These are phyloP conservation scores for Leptura quadrifasciata DNA, from an alignment of 2,888 invertebrate species.

Conservation along the genomic window DNA sequence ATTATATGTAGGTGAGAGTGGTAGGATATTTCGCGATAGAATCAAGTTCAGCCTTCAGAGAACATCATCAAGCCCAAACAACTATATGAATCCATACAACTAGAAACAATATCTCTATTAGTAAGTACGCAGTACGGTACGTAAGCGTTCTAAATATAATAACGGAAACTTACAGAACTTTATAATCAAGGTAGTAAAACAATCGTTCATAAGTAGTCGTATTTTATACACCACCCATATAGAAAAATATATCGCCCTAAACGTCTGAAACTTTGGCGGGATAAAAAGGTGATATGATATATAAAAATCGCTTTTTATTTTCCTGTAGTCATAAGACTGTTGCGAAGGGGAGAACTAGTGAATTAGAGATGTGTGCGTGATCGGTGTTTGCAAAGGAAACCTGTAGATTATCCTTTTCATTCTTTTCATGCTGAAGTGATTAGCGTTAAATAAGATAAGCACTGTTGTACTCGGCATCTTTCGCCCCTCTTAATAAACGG, in stretches of 20 bases:
- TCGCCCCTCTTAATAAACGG: not conserved
- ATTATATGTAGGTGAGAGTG: too few species aligned
- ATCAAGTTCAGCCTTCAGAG: not conserved
- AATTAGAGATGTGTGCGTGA: constrained; percentile 42
- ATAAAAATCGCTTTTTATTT: constrained; percentile 37
- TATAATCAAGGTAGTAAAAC: constrained; percentile 30
- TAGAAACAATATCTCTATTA: constrained; percentile 20
- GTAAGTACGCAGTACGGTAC: constrained; percentile 24
- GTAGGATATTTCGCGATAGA: not conserved
- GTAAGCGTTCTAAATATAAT: constrained; percentile 45
- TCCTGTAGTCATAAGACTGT: constrained; percentile 40
- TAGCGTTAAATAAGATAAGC: constrained; percentile 31
- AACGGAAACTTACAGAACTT: constrained; percentile 33
- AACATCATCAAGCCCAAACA: constrained; percentile 12
- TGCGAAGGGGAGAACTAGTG: constrained; percentile 35
- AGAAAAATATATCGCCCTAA: constrained; percentile 1
- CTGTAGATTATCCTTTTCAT: constrained; percentile 37
- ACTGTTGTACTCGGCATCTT: not conserved
- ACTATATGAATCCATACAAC: not conserved
- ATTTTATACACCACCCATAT: not conserved
- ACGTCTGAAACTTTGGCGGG: not conserved
- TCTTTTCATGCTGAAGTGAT: constrained; percentile 28
- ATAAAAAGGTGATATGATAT: constrained; percentile 7
- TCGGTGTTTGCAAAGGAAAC: constrained; percentile 37
- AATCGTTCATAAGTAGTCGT: not conserved